Conservation (phyloP, 2,113 vertebrate genomes). For the Crotalus viridis region DNA sequence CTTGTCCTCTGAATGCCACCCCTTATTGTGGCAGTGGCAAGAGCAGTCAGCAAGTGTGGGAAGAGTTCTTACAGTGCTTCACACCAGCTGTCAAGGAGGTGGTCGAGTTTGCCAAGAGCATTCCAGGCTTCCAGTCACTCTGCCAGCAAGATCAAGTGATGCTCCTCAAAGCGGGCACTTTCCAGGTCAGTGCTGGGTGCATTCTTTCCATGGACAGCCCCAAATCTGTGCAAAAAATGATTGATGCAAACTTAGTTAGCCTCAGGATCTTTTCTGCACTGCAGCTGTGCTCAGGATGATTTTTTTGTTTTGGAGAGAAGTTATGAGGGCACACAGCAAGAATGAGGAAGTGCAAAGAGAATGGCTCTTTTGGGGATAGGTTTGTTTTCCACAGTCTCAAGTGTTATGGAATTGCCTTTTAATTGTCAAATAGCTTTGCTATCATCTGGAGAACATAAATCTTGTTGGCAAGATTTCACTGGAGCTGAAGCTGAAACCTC, state of each 20-base stretch:
- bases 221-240: neutral
- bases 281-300: too few species aligned
- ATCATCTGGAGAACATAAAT: neutral
- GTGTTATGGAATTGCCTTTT: neutral
- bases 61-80: slow-evolving; percentile 86
- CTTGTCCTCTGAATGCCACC: slow-evolving; percentile 84
- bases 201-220: neutral
- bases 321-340: neutral
- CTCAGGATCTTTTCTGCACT: too few species aligned
- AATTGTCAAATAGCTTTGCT: neutral
- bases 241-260: neutral
- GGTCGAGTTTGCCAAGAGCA: slow-evolving; percentile 85
- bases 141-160: slow-evolving; percentile 85
- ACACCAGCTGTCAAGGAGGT: slow-evolving; percentile 84
- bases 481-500: neutral
- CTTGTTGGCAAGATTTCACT: neutral
- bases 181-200: slow-evolving; percentile 72
- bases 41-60: slow-evolving; percentile 83
- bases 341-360: neutral
- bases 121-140: slow-evolving; percentile 80
- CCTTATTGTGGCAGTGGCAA: slow-evolving; percentile 72
- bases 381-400: neutral
- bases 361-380: neutral
- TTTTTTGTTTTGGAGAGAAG: neutral
- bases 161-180: slow-evolving; percentile 85